Conservation (phyloP, 2,797 vertebrate species). For the Enteromius unitaeniatus region DNA sequence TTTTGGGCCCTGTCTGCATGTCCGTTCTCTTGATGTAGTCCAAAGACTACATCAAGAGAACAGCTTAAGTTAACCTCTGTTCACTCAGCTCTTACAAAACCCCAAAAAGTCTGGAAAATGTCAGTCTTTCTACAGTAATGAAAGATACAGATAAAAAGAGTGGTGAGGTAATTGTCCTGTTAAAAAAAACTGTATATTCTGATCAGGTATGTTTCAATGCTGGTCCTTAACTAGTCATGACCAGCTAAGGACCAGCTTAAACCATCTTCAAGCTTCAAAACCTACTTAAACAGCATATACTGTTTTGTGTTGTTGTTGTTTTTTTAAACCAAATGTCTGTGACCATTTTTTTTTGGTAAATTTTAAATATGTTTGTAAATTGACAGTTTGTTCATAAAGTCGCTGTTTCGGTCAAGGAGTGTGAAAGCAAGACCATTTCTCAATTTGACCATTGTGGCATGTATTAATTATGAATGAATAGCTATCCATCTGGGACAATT, state of each 20-base stretch:
- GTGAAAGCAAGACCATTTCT: background rate
- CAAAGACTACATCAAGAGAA: slow-evolving; percentile 46
- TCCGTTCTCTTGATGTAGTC: slow-evolving; percentile 22
- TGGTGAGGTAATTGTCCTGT: background rate
- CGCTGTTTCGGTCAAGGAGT: background rate
- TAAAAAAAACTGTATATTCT: too few species aligned
- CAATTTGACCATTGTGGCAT: background rate
- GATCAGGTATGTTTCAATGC: too few species aligned
- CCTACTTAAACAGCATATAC: too few species aligned
- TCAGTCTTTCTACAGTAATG: background rate
- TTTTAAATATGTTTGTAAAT: too few species aligned
- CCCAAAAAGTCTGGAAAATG: background rate
- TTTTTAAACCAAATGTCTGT: background rate
- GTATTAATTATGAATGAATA: background rate
- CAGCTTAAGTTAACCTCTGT: slow-evolving; percentile 36
- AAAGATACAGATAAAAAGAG: background rate
- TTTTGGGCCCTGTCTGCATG: slow-evolving; percentile 44
- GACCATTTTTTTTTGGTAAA: background rate
- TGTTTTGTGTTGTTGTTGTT: too few species aligned
- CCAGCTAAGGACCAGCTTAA: too few species aligned
- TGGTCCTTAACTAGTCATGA: too few species aligned
- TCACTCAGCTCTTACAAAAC: background rate
- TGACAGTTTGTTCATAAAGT: background rate
- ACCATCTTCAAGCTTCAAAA: too few species aligned
- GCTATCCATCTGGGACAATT: background rate